Percentiles rank a stretch among this genome's conserved stretches.
Evolutionary conservation across 2,113 vertebrate species (phyloP).

Genomic region (Dipodomys spectabilis): DNA sequence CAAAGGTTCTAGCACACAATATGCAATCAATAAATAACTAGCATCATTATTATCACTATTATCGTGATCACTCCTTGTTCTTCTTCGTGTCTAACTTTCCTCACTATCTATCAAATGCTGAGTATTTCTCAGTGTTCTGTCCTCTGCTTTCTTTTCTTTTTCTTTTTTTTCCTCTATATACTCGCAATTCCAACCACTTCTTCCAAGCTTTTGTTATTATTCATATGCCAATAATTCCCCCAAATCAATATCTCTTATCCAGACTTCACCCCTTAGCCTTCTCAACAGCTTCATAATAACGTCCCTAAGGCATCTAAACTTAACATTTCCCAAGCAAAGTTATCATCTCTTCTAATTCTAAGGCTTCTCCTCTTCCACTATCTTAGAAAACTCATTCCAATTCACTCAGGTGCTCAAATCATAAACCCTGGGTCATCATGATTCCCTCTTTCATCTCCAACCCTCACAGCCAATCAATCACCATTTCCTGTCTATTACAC

Average conservation of each 20-base stretch:
- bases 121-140: not conserved
- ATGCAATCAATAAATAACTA: not conserved
- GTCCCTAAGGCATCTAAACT: not conserved
- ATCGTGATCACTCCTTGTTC: not conserved
- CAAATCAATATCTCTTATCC: not conserved
- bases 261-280: not conserved
- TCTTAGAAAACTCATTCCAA: conserved; percentile 11
- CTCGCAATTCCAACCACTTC: not conserved
- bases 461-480: not conserved
- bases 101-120: not conserved
- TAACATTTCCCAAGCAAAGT: not conserved
- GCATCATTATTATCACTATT: not conserved
- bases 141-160: not conserved
- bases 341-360: not conserved
- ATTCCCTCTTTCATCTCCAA: not conserved
- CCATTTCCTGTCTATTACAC: not conserved
- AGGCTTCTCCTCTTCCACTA: conserved; percentile 6
- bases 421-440: not conserved
- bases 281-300: conserved; percentile 18
- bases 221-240: not conserved
- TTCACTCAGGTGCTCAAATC: conserved; percentile 17
- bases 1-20: not conserved
- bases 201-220: not conserved
- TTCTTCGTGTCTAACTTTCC: conserved; percentile 1
- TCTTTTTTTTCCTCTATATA: not conserved